Evolutionary conservation across 1,140 invertebrate genomes (phyloP).

Genomic region (Lepeophtheirus salmonis): DNA sequence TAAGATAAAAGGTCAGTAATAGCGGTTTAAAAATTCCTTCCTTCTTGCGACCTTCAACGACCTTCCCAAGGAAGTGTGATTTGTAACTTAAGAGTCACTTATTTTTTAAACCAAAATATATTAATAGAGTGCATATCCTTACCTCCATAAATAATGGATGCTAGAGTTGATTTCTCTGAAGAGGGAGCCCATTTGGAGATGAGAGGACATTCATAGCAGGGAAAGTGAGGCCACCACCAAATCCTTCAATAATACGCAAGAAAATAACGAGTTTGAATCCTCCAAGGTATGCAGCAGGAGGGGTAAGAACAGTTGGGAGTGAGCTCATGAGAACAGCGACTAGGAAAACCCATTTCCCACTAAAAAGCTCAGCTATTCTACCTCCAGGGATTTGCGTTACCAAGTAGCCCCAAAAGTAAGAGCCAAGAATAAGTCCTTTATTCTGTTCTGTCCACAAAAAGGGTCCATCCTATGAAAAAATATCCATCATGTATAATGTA

Average conservation of each 20-base stretch:
- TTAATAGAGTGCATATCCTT: slow-evolving; percentile 27
- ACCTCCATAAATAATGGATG: slow-evolving; percentile 70
- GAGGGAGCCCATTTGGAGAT: slow-evolving; percentile 40
- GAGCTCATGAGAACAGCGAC: slow-evolving; percentile 58
- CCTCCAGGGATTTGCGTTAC: slow-evolving; percentile 61
- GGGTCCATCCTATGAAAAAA: slow-evolving; percentile 24
- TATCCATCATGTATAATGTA: too few relatives aligned
- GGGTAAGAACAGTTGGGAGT: slow-evolving; percentile 57
- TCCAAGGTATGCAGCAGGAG: slow-evolving; percentile 38
- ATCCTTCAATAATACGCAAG: slow-evolving; percentile 25
- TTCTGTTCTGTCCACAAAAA: slow-evolving; percentile 27
- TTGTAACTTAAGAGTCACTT: too few relatives aligned
- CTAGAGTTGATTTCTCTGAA: slow-evolving; percentile 67
- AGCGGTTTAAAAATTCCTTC: too few relatives aligned
- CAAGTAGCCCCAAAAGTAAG: slow-evolving; percentile 74
- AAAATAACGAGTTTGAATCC: slow-evolving; percentile 25
- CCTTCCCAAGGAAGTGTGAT: too few relatives aligned
- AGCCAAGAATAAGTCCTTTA: slow-evolving; percentile 33
- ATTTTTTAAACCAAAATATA: background rate
- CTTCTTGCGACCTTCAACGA: too few relatives aligned
- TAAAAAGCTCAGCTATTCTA: slow-evolving; percentile 49
- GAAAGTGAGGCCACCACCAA: slow-evolving; percentile 27
- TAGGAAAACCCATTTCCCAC: slow-evolving; percentile 65
- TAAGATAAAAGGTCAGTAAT: too few relatives aligned
- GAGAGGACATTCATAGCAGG: slow-evolving; percentile 27